A percentile compares a stretch with the other conserved stretches of the same genome.
phyloP scores from a whole-genome alignment of 2,888 invertebrate species.

The Opisthograptis luteolata region DNA sequence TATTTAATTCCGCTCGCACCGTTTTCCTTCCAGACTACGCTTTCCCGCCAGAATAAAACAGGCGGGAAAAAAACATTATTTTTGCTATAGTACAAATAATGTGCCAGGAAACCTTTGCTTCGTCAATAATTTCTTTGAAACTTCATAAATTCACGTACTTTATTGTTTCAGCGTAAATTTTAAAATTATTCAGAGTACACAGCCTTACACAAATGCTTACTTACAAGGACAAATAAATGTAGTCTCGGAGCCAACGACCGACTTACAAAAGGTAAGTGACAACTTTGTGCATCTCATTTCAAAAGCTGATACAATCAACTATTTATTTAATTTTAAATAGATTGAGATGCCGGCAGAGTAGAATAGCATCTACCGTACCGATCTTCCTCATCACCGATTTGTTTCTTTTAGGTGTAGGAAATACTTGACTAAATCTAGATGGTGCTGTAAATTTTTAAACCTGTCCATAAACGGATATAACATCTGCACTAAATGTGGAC shows the following conservation, averaged over 20 bases:
- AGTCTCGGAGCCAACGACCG: not conserved
- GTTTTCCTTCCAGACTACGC: not conserved
- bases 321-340: no score
- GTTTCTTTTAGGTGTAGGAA: no score
- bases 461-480: no score
- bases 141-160: slow-evolving; percentile 4
- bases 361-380: no score
- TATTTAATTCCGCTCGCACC: not conserved
- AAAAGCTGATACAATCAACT: no score
- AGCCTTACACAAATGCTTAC: slow-evolving; percentile 1
- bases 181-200: slow-evolving; percentile 30
- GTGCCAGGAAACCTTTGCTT: slow-evolving; percentile 11
- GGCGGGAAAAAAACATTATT: slow-evolving; percentile 13
- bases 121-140: slow-evolving; percentile 30
- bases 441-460: no score
- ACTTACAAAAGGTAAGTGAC: not conserved
- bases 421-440: no score
- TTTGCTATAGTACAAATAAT: slow-evolving; percentile 4
- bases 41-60: not conserved
- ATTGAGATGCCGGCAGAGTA: no score
- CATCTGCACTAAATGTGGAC: no score
- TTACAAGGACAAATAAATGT: slow-evolving; percentile 2
- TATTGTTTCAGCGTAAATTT: slow-evolving; percentile 32
- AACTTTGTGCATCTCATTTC: no score
- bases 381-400: no score